These are phyloP conservation scores for Tricholaema leucomelas DNA, from an alignment of 2,113 vertebrate species.

Conservation along the genomic window DNA sequence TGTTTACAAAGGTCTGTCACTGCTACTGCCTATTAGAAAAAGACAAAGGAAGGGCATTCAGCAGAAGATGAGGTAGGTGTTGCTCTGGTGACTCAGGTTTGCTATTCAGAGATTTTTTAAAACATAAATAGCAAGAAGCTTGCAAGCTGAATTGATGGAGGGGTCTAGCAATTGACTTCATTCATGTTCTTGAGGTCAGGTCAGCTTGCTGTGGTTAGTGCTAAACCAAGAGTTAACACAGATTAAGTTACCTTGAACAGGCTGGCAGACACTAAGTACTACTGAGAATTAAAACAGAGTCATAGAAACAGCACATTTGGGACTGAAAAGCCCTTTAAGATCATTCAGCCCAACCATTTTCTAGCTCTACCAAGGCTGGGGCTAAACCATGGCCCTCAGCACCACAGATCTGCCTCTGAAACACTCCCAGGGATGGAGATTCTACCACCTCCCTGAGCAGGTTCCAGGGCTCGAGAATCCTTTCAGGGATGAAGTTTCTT, in stretches of 20 bases:
- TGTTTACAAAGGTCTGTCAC: background rate
- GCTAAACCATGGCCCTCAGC: too few species aligned
- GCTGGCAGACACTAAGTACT: constrained; percentile 21
- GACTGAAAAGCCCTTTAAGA: too few species aligned
- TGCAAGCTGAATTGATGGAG: background rate
- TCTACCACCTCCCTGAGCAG: too few species aligned
- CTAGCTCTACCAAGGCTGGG: too few species aligned
- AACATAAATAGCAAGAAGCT: constrained; percentile 8
- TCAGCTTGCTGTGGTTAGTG: background rate
- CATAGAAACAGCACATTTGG: too few species aligned
- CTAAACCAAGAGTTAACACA: background rate
- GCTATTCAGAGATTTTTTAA: background rate
- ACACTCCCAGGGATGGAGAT: too few species aligned
- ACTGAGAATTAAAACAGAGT: background rate
- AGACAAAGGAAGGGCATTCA: constrained; percentile 6
- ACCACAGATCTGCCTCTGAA: too few species aligned
- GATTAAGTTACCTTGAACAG: background rate
- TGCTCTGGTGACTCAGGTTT: constrained; percentile 5
- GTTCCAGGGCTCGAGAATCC: too few species aligned
- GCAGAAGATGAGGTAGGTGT: background rate
- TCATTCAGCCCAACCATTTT: too few species aligned
- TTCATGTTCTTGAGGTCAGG: background rate
- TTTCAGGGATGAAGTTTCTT: too few species aligned
- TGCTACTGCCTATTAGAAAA: background rate
- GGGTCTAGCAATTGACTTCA: background rate